phyloP scores from a whole-genome alignment of 2,113 vertebrate genomes.

The Strix aluco region DNA sequence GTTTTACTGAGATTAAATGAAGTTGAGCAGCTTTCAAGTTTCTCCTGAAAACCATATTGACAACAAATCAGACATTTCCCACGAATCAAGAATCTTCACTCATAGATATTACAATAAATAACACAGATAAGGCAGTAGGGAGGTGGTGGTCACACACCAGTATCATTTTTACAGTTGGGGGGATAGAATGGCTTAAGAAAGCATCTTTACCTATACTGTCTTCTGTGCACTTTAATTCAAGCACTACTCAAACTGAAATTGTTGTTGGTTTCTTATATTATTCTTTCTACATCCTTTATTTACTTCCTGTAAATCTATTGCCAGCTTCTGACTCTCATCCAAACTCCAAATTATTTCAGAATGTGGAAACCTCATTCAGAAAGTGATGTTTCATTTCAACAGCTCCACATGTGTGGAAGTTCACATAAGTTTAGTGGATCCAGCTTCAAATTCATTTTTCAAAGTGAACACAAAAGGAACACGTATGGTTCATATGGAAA shows the following conservation, averaged over 20 bases:
- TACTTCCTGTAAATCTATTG: background rate
- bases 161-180: background rate
- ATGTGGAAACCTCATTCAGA: background rate
- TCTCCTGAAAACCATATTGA: background rate
- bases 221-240: background rate
- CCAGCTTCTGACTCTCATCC: background rate
- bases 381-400: background rate
- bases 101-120: background rate
- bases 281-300: background rate
- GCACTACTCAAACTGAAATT: background rate
- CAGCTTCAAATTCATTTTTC: background rate
- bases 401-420: background rate
- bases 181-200: background rate
- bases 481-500: background rate
- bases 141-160: background rate
- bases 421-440: background rate
- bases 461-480: background rate
- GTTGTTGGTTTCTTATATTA: background rate
- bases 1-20: background rate
- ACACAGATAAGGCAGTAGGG: background rate
- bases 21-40: background rate
- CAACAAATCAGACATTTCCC: background rate
- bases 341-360: background rate
- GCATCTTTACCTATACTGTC: background rate
- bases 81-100: background rate